These are phyloP conservation scores for Odontamblyopus rebecca DNA, from an alignment of 2,797 vertebrate genomes.

Conservation along the genomic window DNA sequence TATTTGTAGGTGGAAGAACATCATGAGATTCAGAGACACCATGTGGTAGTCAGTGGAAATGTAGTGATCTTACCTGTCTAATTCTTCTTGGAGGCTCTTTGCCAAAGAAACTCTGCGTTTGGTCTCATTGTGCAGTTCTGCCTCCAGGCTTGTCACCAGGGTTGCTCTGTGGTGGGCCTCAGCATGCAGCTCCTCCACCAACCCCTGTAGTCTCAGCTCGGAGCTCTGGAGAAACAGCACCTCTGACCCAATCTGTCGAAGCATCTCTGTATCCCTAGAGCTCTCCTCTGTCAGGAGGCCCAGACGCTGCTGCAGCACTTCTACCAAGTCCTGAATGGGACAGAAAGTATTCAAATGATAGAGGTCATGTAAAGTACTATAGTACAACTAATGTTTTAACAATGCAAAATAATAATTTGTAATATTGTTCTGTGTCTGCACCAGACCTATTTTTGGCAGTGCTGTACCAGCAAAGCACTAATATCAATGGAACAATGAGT, in stretches of 20 bases:
- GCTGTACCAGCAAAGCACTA: not conserved
- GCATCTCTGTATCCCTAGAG: conserved; percentile 51
- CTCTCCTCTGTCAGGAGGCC: conserved; percentile 55
- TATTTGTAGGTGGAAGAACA: not conserved
- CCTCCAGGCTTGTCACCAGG: conserved; percentile 48
- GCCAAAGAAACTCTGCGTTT: conserved; percentile 37
- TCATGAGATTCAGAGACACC: conserved; percentile 10
- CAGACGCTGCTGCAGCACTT: conserved; percentile 59
- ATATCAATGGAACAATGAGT: conserved; percentile 11
- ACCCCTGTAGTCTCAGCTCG: conserved; percentile 70
- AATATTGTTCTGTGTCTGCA: not conserved
- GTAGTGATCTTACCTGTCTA: conserved; percentile 57
- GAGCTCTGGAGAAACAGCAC: conserved; percentile 74
- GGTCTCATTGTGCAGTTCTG: conserved; percentile 60
- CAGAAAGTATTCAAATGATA: not conserved
- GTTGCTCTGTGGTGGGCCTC: conserved; percentile 55
- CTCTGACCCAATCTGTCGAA: conserved; percentile 69
- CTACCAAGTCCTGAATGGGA: conserved; percentile 57
- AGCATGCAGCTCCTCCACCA: conserved; percentile 74
- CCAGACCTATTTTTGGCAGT: not conserved
- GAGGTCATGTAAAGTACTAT: not conserved
- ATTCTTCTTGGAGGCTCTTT: conserved; percentile 59
- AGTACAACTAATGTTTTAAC: not conserved
- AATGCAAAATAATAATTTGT: not conserved
- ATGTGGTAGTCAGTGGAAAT: not conserved